Evolutionary conservation across 2,113 vertebrate genomes (phyloP).

Genomic region (Ciconia maguari): DNA sequence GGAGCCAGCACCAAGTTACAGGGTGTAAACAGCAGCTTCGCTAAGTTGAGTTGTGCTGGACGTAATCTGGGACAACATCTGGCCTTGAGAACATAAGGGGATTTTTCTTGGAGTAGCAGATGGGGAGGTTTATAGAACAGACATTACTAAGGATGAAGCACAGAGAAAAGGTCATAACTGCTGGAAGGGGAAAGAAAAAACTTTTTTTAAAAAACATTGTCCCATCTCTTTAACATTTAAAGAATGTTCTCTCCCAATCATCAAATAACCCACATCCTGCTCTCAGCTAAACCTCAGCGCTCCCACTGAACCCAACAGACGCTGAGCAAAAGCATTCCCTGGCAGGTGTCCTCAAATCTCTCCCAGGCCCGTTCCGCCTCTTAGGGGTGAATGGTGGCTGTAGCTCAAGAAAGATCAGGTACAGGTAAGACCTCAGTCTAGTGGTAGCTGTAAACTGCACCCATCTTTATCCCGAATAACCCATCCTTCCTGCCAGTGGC

Average conservation of each 20-base stretch:
- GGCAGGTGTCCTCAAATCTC: not conserved
- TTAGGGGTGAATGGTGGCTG: not conserved
- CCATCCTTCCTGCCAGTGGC: not conserved
- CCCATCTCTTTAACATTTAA: not conserved
- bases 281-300: not conserved
- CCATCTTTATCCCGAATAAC: not conserved
- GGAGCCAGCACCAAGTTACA: not conserved
- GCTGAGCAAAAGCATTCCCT: not conserved
- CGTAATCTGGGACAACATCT: conserved; percentile 35
- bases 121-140: conserved; percentile 12
- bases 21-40: not conserved
- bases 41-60: not conserved
- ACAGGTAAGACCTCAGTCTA: not conserved
- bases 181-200: not conserved
- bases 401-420: not conserved
- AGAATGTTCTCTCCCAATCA: not conserved
- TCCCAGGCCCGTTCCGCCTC: not conserved
- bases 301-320: not conserved
- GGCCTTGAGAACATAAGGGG: not conserved
- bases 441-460: not conserved
- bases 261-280: not conserved
- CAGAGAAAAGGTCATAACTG: not conserved
- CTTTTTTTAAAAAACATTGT: not conserved
- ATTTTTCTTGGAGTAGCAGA: conserved; percentile 30
- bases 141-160: not conserved